Percentiles rank a stretch among this genome's conserved stretches.
Conservation (phyloP, 1,140 invertebrate species). For the Lasioglossum baleicum region DNA sequence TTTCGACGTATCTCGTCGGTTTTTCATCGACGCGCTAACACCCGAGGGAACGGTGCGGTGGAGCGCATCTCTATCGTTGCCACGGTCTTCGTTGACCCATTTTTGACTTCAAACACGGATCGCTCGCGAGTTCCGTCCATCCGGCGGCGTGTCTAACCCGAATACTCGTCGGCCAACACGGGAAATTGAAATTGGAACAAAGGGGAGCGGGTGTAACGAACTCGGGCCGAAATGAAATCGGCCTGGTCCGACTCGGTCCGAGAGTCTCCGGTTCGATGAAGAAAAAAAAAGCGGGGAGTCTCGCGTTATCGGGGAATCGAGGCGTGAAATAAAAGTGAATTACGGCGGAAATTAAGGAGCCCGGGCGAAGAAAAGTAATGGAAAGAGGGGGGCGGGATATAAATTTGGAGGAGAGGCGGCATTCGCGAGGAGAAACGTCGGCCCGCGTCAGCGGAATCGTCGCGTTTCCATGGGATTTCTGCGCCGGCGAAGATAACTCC, state of each 20-base stretch:
- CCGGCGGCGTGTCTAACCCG: slow-evolving; percentile 17
- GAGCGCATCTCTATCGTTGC: slow-evolving; percentile 4
- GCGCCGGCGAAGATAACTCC: slow-evolving; percentile 46
- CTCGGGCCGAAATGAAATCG: slow-evolving; percentile 20
- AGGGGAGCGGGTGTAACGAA: slow-evolving; percentile 32
- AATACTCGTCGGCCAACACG: not conserved
- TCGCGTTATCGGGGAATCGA: not conserved
- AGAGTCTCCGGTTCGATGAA: no score
- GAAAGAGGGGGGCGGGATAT: not conserved
- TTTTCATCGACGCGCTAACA: not conserved
- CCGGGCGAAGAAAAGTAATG: not conserved
- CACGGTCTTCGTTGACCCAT: slow-evolving; percentile 23
- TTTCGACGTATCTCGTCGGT: not conserved
- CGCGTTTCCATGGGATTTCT: slow-evolving; percentile 44
- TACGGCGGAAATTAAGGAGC: slow-evolving; percentile 17
- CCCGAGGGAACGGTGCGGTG: not conserved
- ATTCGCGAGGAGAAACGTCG: slow-evolving; percentile 13
- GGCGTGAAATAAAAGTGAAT: slow-evolving; percentile 41
- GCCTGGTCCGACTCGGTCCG: no score
- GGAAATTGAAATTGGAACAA: slow-evolving; percentile 55
- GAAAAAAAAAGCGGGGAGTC: no score
- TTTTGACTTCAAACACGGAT: slow-evolving; percentile 40
- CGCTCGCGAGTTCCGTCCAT: slow-evolving; percentile 38
- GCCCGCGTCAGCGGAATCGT: slow-evolving; percentile 56
- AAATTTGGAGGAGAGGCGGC: slow-evolving; percentile 23